Conservation (phyloP, 2,113 vertebrate species). For the Nansenia antarctica region DNA sequence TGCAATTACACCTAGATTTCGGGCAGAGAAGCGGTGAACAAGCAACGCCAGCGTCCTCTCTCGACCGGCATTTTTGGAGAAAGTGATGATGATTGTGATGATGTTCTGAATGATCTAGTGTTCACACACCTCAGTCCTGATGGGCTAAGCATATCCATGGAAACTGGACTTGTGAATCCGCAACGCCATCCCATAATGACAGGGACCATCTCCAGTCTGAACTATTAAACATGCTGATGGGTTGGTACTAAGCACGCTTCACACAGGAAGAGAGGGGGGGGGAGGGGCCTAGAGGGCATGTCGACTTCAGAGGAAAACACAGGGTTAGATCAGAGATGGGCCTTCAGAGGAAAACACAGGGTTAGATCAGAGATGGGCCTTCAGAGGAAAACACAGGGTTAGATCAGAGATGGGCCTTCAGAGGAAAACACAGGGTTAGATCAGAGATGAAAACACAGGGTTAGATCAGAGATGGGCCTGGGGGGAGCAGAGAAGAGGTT, state of each 20-base stretch:
- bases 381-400: background rate
- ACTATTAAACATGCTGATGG: background rate
- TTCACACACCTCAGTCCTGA: background rate
- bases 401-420: background rate
- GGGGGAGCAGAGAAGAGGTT: background rate
- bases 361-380: background rate
- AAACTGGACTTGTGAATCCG: background rate
- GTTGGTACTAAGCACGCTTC: slow-evolving; percentile 22
- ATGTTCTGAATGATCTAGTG: background rate
- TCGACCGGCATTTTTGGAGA: too few species aligned
- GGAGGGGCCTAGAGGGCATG: too few species aligned
- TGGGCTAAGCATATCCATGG: background rate
- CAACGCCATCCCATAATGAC: background rate
- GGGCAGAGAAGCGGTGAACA: too few species aligned
- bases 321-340: slow-evolving; percentile 1
- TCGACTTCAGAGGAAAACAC: too few species aligned
- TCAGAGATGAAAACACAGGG: background rate
- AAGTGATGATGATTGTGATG: too few species aligned
- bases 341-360: background rate
- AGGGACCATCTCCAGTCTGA: background rate
- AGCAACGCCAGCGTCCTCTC: too few species aligned
- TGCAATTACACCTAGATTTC: too few species aligned
- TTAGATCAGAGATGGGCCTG: background rate
- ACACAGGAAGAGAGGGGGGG: slow-evolving; percentile 39
- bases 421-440: too few species aligned